These are phyloP conservation scores for Neosalanx taihuensis DNA, from an alignment of 2,797 vertebrate genomes.

Conservation along the genomic window DNA sequence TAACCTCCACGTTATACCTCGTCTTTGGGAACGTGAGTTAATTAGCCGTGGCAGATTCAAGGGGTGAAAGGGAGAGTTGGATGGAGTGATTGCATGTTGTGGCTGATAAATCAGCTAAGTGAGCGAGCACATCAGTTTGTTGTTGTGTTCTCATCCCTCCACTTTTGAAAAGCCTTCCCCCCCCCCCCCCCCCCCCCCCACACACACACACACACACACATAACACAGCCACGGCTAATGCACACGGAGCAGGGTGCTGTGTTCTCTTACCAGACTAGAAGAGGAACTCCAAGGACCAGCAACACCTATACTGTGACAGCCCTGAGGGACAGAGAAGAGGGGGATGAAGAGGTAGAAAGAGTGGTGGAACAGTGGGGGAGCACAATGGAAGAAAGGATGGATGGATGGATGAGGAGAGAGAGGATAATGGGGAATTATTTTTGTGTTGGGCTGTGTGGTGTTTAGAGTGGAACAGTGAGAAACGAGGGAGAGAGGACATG, in stretches of 20 bases:
- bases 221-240: neutral
- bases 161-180: no score
- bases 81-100: slow-evolving; percentile 10
- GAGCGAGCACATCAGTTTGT: neutral
- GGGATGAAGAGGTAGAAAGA: neutral
- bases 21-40: no score
- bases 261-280: neutral
- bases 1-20: no score
- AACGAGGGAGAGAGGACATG: slow-evolving; percentile 47
- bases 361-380: neutral
- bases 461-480: slow-evolving; percentile 34
- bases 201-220: neutral
- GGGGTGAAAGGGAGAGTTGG: neutral
- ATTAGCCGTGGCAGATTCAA: no score
- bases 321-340: neutral
- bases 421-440: slow-evolving; percentile 24
- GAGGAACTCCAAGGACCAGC: neutral
- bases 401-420: neutral
- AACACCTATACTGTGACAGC: neutral
- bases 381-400: slow-evolving; percentile 18
- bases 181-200: no score
- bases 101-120: slow-evolving; percentile 2
- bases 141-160: neutral
- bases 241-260: neutral
- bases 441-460: slow-evolving; percentile 26